Evolutionary conservation across 1,140 invertebrate species (phyloP).

Genomic region (Megathymus violae): DNA sequence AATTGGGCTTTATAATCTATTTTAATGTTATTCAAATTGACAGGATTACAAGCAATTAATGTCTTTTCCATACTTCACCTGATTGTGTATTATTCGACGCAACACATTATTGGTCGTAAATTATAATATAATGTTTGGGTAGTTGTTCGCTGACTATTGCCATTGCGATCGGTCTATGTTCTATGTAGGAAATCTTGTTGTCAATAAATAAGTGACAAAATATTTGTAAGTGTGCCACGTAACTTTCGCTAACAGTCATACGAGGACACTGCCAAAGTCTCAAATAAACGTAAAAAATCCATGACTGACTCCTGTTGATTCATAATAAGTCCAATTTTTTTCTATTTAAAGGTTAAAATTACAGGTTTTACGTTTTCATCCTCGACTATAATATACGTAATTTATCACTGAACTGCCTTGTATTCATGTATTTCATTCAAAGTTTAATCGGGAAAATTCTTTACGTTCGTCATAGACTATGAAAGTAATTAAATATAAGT

Average conservation of each 20-base stretch:
- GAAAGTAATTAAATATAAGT: not conserved
- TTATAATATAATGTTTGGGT: slow-evolving; percentile 11
- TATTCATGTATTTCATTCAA: no score
- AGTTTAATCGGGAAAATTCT: slow-evolving; percentile 9
- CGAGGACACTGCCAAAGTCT: no score
- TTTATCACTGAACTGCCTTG: no score
- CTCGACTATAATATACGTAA: no score
- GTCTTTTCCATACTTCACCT: slow-evolving; percentile 12
- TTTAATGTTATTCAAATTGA: slow-evolving; percentile 24
- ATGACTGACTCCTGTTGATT: no score
- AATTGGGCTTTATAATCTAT: not conserved
- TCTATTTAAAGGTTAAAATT: no score
- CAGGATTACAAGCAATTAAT: slow-evolving; percentile 18
- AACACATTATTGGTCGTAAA: slow-evolving; percentile 19
- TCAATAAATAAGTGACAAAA: slow-evolving; percentile 2
- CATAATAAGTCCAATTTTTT: no score
- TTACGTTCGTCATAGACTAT: not conserved
- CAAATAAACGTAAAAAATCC: no score
- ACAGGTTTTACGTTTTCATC: no score
- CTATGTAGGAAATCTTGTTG: slow-evolving; percentile 8
- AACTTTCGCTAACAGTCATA: no score
- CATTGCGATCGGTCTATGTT: slow-evolving; percentile 6
- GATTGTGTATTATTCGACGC: slow-evolving; percentile 11
- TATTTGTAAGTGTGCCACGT: slow-evolving; percentile 16
- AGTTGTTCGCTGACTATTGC: not conserved